A percentile compares a stretch with the other conserved stretches of the same genome.
phyloP scores from a whole-genome alignment of 2,888 invertebrate genomes.

The Lumbricus terrestris region DNA sequence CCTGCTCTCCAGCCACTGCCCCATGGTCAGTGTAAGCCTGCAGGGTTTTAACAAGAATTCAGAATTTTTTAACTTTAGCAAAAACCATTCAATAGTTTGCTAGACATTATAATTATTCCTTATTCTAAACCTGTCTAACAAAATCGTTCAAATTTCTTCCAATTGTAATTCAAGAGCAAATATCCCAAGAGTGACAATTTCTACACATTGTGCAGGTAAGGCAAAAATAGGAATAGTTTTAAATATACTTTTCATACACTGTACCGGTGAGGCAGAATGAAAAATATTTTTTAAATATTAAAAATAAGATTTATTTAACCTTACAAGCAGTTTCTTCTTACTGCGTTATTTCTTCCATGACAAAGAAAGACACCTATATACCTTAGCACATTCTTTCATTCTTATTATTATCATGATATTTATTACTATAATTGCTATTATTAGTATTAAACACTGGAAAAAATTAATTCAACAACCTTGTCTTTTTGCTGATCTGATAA shows the following conservation, averaged over 20 bases:
- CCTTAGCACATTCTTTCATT: neutral
- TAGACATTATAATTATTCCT: neutral
- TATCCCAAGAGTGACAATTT: neutral
- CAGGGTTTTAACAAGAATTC: neutral
- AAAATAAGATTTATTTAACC: no score
- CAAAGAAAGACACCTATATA: no score
- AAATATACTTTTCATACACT: no score
- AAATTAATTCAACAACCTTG: neutral
- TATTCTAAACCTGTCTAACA: neutral
- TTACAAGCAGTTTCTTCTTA: no score
- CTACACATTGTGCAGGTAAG: neutral
- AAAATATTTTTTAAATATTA: no score
- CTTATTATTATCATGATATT: neutral
- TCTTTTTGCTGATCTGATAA: constrained; percentile 18
- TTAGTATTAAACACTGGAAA: neutral
- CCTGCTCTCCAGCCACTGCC: neutral
- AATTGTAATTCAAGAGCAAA: no score
- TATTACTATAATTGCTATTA: neutral
- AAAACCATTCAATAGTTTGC: neutral
- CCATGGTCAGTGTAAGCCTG: neutral
- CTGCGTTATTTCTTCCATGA: no score
- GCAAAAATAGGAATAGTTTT: neutral
- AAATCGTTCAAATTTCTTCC: no score
- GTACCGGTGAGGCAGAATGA: no score
- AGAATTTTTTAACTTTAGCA: neutral